Percentiles rank a stretch among this genome's conserved stretches.
These are phyloP conservation scores for Oncorhynchus nerka DNA, from an alignment of 2,113 vertebrate genomes.

Conservation along the genomic window DNA sequence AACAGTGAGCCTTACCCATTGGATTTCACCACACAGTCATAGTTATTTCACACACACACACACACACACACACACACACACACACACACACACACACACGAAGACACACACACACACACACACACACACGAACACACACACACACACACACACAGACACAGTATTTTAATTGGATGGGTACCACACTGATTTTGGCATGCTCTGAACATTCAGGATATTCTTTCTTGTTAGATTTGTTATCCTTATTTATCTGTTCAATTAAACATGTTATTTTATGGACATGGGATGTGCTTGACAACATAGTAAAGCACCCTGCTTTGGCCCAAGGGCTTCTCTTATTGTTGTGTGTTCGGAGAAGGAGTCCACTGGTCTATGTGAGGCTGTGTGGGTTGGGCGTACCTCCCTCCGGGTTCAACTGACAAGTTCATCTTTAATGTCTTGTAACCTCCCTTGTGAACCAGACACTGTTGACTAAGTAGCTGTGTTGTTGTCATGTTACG, in stretches of 20 bases:
- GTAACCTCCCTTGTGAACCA: conserved; percentile 58
- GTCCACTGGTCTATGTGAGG: conserved; percentile 43
- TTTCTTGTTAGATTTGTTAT: conserved; percentile 16
- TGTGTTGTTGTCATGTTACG: too few species aligned
- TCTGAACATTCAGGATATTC: neutral
- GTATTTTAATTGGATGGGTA: too few species aligned
- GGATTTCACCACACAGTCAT: too few species aligned
- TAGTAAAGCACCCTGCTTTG: neutral
- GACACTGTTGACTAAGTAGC: conserved; percentile 4
- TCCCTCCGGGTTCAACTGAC: conserved; percentile 68
- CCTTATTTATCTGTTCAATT: conserved; percentile 47
- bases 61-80: too few species aligned
- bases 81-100: too few species aligned
- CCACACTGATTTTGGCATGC: too few species aligned
- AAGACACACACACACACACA: too few species aligned
- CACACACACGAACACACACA: too few species aligned
- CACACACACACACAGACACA: too few species aligned
- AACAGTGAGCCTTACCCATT: too few species aligned
- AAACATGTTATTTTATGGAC: conserved; percentile 41
- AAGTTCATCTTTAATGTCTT: conserved; percentile 72
- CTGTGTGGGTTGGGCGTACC: conserved; percentile 51
- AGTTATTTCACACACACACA: too few species aligned
- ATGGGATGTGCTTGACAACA: conserved; percentile 38
- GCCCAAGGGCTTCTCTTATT: too few species aligned
- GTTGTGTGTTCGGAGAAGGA: conserved; percentile 2